phyloP scores from a whole-genome alignment of 2,888 invertebrate genomes.

The Ethmia dodecea region DNA sequence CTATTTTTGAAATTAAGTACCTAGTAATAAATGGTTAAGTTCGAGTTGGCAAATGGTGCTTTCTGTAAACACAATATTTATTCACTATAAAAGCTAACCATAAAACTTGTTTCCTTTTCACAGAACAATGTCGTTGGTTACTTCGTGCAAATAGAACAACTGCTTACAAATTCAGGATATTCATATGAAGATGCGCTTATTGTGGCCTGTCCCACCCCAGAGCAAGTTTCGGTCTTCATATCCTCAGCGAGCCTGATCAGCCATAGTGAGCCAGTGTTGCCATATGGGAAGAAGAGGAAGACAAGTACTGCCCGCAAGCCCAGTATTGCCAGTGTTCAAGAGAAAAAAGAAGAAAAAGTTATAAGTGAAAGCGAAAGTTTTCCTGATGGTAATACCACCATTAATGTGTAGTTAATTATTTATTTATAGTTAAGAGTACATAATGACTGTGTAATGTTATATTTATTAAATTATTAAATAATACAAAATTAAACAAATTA shows the following conservation, averaged over 20 bases:
- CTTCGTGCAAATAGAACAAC: constrained; percentile 90
- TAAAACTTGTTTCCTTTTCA: no score
- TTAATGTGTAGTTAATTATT: constrained; percentile 3
- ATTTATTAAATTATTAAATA: constrained; percentile 5
- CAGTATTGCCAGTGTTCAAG: constrained; percentile 47
- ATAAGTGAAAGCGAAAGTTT: neutral
- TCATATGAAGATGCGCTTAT: constrained; percentile 88
- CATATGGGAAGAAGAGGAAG: constrained; percentile 61
- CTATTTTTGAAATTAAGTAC: no score
- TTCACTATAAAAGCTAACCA: no score
- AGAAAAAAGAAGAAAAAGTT: constrained; percentile 26
- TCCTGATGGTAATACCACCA: neutral
- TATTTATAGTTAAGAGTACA: neutral
- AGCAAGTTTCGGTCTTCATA: constrained; percentile 93
- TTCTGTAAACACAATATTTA: no score
- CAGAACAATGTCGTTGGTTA: constrained; percentile 92
- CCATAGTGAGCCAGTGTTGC: constrained; percentile 60
- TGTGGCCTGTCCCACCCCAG: constrained; percentile 94
- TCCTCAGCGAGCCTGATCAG: constrained; percentile 86
- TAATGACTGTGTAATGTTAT: neutral
- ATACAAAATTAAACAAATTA: constrained; percentile 24
- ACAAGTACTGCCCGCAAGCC: constrained; percentile 47
- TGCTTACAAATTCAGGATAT: constrained; percentile 85
- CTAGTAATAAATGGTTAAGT: no score
- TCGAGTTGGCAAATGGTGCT: no score